Conservation (phyloP, 2,113 vertebrate species). For the Montifringilla adamsi region DNA sequence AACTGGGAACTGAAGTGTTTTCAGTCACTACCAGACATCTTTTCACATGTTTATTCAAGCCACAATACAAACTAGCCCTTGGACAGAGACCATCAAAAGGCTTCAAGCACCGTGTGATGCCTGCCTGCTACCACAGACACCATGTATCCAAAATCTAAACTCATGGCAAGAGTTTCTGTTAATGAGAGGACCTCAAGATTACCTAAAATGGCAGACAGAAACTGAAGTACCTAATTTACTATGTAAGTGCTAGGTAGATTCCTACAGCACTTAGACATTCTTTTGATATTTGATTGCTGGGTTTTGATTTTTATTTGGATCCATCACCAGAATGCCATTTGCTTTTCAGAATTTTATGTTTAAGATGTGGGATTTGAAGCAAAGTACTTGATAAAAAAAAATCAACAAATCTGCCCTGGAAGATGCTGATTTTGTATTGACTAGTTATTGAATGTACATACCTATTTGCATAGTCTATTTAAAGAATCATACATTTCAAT, state of each 20-base stretch:
- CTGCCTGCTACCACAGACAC: background rate
- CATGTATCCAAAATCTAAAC: background rate
- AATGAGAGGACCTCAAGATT: background rate
- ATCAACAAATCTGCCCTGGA: background rate
- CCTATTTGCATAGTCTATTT: background rate
- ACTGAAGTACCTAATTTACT: background rate
- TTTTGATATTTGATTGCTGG: background rate
- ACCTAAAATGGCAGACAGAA: background rate
- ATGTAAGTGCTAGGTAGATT: background rate
- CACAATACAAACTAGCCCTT: background rate
- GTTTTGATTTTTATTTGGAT: background rate
- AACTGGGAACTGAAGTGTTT: background rate
- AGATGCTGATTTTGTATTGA: background rate
- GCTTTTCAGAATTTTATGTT: background rate
- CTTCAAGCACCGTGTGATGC: background rate
- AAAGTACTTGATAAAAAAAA: background rate
- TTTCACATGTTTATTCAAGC: background rate
- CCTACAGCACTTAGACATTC: background rate
- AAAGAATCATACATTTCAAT: background rate
- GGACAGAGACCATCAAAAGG: background rate
- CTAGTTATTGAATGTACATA: background rate
- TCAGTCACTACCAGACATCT: background rate
- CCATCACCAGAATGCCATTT: background rate
- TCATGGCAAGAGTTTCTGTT: background rate
- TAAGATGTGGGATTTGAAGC: background rate